Evolutionary conservation across 2,113 vertebrate genomes (phyloP), one percentile per base, ranked within the genome.

Genomic region (Hemibagrus wyckioides): DNA sequence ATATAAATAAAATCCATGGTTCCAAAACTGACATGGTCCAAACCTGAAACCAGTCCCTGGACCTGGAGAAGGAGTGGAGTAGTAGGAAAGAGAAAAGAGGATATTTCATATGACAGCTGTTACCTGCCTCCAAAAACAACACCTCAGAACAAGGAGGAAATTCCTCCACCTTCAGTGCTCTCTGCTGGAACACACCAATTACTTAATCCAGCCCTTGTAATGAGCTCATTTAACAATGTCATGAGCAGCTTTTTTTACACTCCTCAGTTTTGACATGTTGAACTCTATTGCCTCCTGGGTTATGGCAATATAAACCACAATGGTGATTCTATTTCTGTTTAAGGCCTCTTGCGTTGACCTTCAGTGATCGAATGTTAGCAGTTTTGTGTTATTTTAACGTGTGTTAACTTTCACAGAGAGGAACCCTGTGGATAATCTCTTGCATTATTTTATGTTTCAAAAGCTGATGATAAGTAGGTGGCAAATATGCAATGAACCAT

Each of bases 51-150:
- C 89, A 90, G 93, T 88, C 92, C 91, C 92, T 83, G 65, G 92
- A 90, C 33, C 85, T 91, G 91, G 92, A 92, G 94, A 90, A 92
- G 90, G 89, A 94, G 91, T 93, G 91, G 92, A 89, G 86, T 84
- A 85, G 88, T 81, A 87, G 90, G 92, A 94, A 93, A 91, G 90
- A 92, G 92, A 93, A 92, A 93, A 91, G 85, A 84, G 0, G 84
- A 93, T 90, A 94, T 93, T 95, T 95, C 91, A 93, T 93, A 87
- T 86, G 93, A 92, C 91, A 50, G 89, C 93, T 94, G 91, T 94
- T 92, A 82, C 89, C 83, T 87, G 84, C 92, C 89, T 96, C 95
- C 95, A 97, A 97, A 95, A 96, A 96, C 95, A 97, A 96, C 95
- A 96, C 92, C 93, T 96, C 92, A 94, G 91, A 93, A 93, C 75